A percentile compares a stretch with the other conserved stretches of the same genome.
Evolutionary conservation across 2,888 invertebrate genomes (phyloP).

Genomic region (Orthosia gracilis): DNA sequence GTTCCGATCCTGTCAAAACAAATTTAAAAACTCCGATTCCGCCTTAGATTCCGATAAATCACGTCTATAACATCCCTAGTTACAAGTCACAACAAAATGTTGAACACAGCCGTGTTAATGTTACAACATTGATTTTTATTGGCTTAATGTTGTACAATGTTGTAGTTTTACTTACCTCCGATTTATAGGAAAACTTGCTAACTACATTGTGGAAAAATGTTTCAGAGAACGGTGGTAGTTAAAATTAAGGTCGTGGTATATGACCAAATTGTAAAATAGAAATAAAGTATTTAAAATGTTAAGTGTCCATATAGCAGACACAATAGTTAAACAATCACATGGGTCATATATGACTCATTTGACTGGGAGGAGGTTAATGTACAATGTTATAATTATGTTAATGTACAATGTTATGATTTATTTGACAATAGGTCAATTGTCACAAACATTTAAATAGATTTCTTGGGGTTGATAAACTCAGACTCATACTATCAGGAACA

Average conservation of each 20-base stretch:
- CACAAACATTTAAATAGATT: too few species aligned
- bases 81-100: conserved; percentile 37
- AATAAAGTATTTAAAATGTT: background rate
- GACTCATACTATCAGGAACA: too few species aligned
- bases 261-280: background rate
- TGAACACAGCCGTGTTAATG: conserved; percentile 23
- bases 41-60: background rate
- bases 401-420: too few species aligned
- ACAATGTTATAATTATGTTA: too few species aligned
- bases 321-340: too few species aligned
- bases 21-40: background rate
- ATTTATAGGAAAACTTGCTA: conserved; percentile 16
- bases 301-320: too few species aligned
- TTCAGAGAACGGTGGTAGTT: background rate
- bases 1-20: background rate
- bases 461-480: too few species aligned
- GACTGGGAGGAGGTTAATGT: too few species aligned
- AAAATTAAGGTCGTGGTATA: background rate
- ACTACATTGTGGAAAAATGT: background rate
- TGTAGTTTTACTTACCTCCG: conserved; percentile 17
- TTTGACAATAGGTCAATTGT: too few species aligned
- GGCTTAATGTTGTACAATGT: conserved; percentile 42
- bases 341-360: too few species aligned
- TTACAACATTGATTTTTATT: conserved; percentile 59
- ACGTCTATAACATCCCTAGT: conserved; percentile 1